phyloP scores from a whole-genome alignment of 1,140 invertebrate species.

The Atta texana region DNA sequence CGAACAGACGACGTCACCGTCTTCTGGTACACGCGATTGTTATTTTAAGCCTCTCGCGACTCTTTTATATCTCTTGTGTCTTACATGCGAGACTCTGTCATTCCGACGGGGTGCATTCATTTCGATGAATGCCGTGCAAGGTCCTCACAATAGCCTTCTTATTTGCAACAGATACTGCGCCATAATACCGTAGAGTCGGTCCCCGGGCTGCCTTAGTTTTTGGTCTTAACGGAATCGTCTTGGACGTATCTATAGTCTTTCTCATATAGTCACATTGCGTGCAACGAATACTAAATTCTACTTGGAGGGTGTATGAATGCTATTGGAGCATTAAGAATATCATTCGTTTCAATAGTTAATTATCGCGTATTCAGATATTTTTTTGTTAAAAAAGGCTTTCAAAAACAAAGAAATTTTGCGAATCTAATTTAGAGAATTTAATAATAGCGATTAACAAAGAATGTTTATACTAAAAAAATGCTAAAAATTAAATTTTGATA shows the following conservation, averaged over 20 bases:
- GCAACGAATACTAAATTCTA: constrained; percentile 16
- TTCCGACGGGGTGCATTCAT: constrained; percentile 83
- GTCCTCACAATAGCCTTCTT: constrained; percentile 82
- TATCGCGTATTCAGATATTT: background rate
- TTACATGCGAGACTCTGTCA: constrained; percentile 84
- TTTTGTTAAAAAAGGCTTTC: background rate
- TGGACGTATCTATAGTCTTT: background rate
- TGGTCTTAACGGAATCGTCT: constrained; percentile 75
- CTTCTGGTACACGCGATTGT: constrained; percentile 75
- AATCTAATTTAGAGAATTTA: background rate
- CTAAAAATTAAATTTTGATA: too few relatives aligned
- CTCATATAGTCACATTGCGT: background rate
- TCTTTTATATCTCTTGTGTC: constrained; percentile 86
- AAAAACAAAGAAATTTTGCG: background rate
- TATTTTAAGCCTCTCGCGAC: constrained; percentile 85
- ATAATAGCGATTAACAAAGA: background rate
- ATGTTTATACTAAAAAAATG: background rate
- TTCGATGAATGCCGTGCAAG: constrained; percentile 81
- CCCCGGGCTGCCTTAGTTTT: constrained; percentile 76
- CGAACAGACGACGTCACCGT: constrained; percentile 34
- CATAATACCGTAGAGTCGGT: constrained; percentile 71
- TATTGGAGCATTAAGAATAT: background rate
- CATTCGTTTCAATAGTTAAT: background rate
- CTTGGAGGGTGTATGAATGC: background rate
- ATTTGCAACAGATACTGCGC: constrained; percentile 61